Evolutionary conservation across 2,113 vertebrate species (phyloP).

Genomic region (Rhabdornis inornatus): DNA sequence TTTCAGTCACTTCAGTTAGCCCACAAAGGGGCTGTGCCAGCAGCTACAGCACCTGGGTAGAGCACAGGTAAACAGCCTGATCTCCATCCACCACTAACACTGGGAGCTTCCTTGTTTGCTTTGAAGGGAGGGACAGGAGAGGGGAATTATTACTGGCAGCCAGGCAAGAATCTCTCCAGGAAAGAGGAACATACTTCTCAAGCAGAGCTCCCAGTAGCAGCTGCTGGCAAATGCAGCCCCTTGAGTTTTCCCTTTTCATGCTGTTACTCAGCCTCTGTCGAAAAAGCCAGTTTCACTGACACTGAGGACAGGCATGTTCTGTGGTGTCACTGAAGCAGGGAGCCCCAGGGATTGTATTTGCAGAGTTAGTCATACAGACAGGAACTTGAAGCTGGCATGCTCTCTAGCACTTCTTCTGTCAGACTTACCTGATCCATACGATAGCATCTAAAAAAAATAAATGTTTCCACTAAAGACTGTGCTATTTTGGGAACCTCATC

Average conservation of each 20-base stretch:
- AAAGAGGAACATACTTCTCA: neutral
- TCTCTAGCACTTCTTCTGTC: neutral
- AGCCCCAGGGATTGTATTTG: neutral
- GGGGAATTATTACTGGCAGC: neutral
- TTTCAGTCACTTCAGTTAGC: neutral
- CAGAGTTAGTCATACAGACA: neutral
- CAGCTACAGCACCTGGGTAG: neutral
- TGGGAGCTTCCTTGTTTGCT: neutral
- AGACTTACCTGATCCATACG: neutral
- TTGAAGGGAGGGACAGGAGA: neutral
- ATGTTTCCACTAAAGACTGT: neutral
- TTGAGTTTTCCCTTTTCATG: neutral
- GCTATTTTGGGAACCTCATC: neutral
- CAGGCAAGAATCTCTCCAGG: neutral
- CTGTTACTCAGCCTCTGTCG: neutral
- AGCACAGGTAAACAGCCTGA: neutral
- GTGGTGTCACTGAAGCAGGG: neutral
- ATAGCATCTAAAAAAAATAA: neutral
- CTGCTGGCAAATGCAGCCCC: neutral
- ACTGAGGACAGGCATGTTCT: neutral
- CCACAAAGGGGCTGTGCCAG: rapidly evolving
- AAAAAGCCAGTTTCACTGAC: neutral
- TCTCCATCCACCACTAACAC: neutral
- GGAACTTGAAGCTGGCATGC: neutral
- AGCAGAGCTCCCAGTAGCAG: neutral